A percentile compares a stretch with the other conserved stretches of the same genome.
Conservation (phyloP, 2,888 invertebrate species). For the Mimumesa dahlbomi region DNA sequence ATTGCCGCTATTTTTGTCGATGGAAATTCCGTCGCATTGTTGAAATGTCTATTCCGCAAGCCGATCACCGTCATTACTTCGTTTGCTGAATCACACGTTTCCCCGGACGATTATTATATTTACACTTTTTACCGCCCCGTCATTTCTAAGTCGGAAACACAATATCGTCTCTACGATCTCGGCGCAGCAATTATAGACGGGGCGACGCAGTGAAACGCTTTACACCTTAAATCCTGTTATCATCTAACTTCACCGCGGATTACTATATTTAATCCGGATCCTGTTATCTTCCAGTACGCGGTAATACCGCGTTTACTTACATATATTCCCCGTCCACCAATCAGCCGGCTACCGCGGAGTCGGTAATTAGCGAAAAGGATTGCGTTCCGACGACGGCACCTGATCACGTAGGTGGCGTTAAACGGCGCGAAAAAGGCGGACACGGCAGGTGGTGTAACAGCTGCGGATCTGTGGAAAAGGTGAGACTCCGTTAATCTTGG, state of each 20-base stretch:
- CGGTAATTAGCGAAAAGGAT: constrained; percentile 52
- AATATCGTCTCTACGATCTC: not conserved
- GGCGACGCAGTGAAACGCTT: not conserved
- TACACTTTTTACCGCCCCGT: not conserved
- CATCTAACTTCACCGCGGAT: not conserved
- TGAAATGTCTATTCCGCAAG: no score
- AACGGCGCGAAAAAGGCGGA: constrained; percentile 73
- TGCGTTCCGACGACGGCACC: constrained; percentile 18
- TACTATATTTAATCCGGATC: not conserved
- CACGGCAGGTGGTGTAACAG: constrained; percentile 73
- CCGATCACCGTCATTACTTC: not conserved
- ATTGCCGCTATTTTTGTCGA: no score
- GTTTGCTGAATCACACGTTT: not conserved
- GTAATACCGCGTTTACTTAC: not conserved
- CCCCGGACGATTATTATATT: no score
- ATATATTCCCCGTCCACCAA: not conserved
- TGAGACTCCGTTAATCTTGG: constrained; percentile 59
- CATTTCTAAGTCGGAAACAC: not conserved
- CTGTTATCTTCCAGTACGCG: not conserved
- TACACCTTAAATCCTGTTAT: not conserved
- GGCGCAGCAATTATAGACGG: not conserved
- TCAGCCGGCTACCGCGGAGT: constrained; percentile 32
- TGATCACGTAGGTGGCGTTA: constrained; percentile 68
- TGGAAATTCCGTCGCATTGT: no score
- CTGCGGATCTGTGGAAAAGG: constrained; percentile 71